Percentiles rank a stretch among this genome's conserved stretches.
Conservation (phyloP, 2,888 invertebrate species). For the Cephus pulcher region DNA sequence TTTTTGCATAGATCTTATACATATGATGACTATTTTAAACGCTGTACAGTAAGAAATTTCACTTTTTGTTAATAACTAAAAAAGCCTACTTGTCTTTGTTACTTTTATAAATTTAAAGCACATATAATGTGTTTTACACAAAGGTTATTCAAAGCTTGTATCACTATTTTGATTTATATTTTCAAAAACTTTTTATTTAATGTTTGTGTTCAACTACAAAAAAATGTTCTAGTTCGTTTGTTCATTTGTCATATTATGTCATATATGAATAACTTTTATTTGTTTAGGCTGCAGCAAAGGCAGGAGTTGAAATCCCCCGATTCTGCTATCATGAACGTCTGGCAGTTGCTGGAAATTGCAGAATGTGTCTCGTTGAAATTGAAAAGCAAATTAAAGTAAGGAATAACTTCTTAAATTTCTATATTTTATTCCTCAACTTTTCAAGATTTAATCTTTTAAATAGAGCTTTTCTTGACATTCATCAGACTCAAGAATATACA, state of each 20-base stretch:
- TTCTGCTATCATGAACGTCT: slow-evolving; percentile 99
- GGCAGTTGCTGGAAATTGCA: slow-evolving; percentile 98
- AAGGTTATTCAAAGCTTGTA: background rate
- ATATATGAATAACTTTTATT: background rate
- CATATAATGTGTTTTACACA: background rate
- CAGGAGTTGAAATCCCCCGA: slow-evolving; percentile 97
- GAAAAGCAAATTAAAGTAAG: slow-evolving; percentile 91
- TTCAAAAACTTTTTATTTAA: background rate
- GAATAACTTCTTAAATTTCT: slow-evolving; percentile 47
- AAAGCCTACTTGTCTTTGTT: background rate
- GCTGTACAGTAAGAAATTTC: background rate
- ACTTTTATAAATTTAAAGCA: background rate
- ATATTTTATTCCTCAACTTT: background rate
- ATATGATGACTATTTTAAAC: background rate
- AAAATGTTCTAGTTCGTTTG: background rate
- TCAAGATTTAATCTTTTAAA: background rate
- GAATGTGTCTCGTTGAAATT: slow-evolving; percentile 99
- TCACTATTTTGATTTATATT: background rate
- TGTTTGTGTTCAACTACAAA: background rate
- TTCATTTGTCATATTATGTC: background rate
- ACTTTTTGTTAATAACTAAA: background rate
- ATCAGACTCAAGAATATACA: background rate
- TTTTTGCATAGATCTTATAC: background rate
- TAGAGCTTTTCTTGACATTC: background rate
- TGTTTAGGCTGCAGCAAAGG: slow-evolving; percentile 89